Evolutionary conservation across 2,888 invertebrate genomes (phyloP).

Genomic region (Nephrotoma appendiculata): DNA sequence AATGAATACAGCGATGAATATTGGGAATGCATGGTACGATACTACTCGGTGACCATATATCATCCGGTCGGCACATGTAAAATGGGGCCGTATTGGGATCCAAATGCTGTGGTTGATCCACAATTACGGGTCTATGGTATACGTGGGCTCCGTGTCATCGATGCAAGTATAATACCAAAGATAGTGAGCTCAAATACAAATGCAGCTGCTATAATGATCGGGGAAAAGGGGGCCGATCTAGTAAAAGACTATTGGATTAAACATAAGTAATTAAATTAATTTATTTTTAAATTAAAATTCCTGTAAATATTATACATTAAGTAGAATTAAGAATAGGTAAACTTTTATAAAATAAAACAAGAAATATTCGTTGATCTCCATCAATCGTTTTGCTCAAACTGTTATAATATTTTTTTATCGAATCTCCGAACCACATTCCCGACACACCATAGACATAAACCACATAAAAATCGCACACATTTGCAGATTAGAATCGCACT

Average conservation of each 20-base stretch:
- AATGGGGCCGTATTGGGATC: conserved; percentile 81
- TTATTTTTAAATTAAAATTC: background rate
- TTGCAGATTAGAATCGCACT: background rate
- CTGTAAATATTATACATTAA: background rate
- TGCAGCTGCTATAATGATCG: conserved; percentile 79
- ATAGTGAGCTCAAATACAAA: conserved; percentile 77
- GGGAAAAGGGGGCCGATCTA: conserved; percentile 77
- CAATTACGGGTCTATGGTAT: conserved; percentile 66
- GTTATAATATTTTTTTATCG: background rate
- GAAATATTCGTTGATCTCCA: background rate
- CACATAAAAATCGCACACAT: background rate
- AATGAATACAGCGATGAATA: conserved; percentile 56
- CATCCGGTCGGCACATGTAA: conserved; percentile 79
- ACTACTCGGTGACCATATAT: conserved; percentile 71
- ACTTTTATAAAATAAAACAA: background rate
- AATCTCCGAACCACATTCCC: background rate
- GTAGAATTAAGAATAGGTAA: background rate
- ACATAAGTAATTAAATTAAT: conserved; percentile 18
- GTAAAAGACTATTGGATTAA: conserved; percentile 72
- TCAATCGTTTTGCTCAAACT: background rate
- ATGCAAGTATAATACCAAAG: conserved; percentile 77
- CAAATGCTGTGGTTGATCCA: conserved; percentile 68
- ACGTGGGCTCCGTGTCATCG: conserved; percentile 62
- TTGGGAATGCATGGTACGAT: conserved; percentile 78
- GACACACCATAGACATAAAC: background rate